Evolutionary conservation across 1,140 invertebrate species (phyloP).

Genomic region (Atopsyche davidsoni): DNA sequence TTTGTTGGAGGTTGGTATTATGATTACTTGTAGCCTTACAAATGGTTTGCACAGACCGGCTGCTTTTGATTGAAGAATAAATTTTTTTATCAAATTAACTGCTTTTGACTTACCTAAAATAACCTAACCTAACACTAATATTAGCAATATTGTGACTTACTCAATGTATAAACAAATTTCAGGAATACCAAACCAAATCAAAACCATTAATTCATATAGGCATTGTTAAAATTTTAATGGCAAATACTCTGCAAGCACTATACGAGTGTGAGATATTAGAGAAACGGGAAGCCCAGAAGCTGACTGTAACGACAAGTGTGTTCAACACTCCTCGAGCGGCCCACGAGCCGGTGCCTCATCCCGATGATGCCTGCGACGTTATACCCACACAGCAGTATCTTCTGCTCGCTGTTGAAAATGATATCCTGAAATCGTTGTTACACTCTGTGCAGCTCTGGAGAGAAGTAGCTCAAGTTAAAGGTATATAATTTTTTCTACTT

Average conservation of each 20-base stretch:
- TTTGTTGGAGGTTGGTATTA: slow-evolving; percentile 7
- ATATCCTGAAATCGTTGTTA: slow-evolving; percentile 6
- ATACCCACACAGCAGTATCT: slow-evolving; percentile 22
- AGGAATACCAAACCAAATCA: slow-evolving; percentile 2
- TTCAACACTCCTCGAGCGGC: neutral
- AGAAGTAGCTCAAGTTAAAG: neutral
- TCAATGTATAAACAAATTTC: too few species aligned
- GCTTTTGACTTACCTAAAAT: too few species aligned
- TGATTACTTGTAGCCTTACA: too few species aligned
- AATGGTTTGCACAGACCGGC: too few species aligned
- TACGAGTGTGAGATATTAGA: slow-evolving; percentile 15
- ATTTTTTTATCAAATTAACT: too few species aligned
- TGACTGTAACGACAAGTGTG: neutral
- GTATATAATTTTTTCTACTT: too few species aligned
- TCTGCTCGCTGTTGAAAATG: slow-evolving; percentile 12
- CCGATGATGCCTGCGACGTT: slow-evolving; percentile 25
- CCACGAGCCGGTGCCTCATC: slow-evolving; percentile 12
- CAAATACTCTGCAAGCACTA: slow-evolving; percentile 9
- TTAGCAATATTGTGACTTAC: too few species aligned
- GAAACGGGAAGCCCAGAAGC: slow-evolving; percentile 8
- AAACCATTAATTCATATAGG: slow-evolving; percentile 6
- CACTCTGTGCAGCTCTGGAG: slow-evolving; percentile 21
- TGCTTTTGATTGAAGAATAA: too few species aligned
- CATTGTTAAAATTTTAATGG: slow-evolving; percentile 10
- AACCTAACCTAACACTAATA: too few species aligned